Percentiles rank a stretch among this genome's conserved stretches.
Evolutionary conservation across 30 jellyfish, hydroid and myxozoan species (phyloP).

Genomic region (Aurelia sp.): DNA sequence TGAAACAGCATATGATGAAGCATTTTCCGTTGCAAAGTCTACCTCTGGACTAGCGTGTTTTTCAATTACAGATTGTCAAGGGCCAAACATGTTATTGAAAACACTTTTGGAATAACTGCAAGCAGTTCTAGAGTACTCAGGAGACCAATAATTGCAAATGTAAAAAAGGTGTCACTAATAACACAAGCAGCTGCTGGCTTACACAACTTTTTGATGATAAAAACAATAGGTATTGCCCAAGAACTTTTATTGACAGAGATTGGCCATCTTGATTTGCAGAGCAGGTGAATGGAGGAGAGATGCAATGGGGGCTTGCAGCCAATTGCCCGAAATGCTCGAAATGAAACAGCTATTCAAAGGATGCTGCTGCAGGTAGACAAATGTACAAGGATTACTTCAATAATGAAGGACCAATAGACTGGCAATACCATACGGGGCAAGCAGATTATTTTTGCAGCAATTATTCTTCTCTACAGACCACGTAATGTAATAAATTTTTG

Average conservation of each 20-base stretch:
- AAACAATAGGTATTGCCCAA: conserved; percentile 31
- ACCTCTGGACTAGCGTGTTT: too few species aligned
- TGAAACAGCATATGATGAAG: too few species aligned
- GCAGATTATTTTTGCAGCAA: too few species aligned
- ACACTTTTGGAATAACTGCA: conserved; percentile 64
- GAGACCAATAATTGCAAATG: conserved; percentile 52
- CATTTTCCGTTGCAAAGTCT: too few species aligned
- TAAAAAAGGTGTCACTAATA: conserved; percentile 10
- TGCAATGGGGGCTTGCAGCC: conserved; percentile 21
- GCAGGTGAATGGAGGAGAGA: conserved; percentile 58
- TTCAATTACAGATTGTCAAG: conserved; percentile 15
- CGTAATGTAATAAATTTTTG: too few species aligned
- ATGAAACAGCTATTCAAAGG: conserved; percentile 58
- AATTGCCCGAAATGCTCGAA: conserved; percentile 21
- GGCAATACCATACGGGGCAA: too few species aligned
- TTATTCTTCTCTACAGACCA: too few species aligned
- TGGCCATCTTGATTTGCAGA: conserved; percentile 44
- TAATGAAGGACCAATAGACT: conserved; percentile 42
- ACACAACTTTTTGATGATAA: conserved; percentile 32
- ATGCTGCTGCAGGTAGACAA: conserved; percentile 31
- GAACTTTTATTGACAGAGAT: conserved; percentile 27
- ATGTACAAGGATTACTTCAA: conserved; percentile 24
- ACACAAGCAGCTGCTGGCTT: conserved; percentile 41
- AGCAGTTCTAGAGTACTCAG: conserved; percentile 47
- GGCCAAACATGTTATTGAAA: conserved; percentile 22